Base-by-base conservation (phyloP, 2,888 invertebrate genomes). In the Acanthosepion pharaonis region DNA sequence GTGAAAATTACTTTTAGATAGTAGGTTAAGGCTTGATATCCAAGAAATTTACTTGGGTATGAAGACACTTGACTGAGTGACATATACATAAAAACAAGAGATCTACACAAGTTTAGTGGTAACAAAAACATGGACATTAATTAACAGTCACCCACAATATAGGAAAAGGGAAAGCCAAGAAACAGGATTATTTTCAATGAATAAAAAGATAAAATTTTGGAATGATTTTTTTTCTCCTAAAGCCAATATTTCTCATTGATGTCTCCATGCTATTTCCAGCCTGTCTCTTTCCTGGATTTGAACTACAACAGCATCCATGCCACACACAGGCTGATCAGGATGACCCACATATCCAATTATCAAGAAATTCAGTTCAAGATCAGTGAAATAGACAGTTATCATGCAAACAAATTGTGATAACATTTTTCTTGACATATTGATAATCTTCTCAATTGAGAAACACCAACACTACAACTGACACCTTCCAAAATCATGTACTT, bases 181-280 rank as follows among this genome's bases (percentile, higher is more conserved):
- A 78, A 78, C 78, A 78, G 78, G 78, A 78, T 28, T n/a, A 78
- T 78, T 78, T n/a, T n/a, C 28, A 78, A 28, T 0, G 64, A n/a
- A 78, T 9, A 11, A n/a, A 55, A 78, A n/a, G 78, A 78, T 78
- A 78, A 78, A 78, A 78, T n/a, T 78, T 78, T 78, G 78, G 78
- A 78, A 78, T 78, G 78, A 78, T 78, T 78, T 78, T 78, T 78
- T 42, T 42, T 3, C 42, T 28, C 78, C n/a, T n/a, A n/a, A 78
- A n/a, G 78, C 78, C 78, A 78, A n/a, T 78, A n/a, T 55, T 78
- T 78, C 78, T 78, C 78, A 78, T 78, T 78, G 78, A 78, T 78
- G n/a, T 78, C 78, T 78, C 78, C 78, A n/a, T 78, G 78, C 78
- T 78, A n/a, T 78, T 78, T 78, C 78, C 78, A 78, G 78, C 78